These are phyloP conservation scores for Littorina saxatilis DNA, from an alignment of 1,140 invertebrate species.

Conservation along the genomic window DNA sequence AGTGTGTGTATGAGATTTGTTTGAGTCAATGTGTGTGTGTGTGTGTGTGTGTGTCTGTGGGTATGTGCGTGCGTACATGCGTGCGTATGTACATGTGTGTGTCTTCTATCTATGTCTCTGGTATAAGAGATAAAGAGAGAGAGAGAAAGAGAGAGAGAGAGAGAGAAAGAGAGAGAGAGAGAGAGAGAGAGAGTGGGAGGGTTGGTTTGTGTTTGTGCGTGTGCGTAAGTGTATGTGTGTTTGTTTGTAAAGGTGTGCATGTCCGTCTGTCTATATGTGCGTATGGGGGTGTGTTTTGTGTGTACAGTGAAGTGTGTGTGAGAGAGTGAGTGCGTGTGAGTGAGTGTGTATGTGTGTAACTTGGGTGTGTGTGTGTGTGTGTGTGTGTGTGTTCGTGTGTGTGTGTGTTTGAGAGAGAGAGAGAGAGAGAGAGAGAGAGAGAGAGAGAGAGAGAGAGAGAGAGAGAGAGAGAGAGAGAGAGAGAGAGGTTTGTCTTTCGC, in stretches of 20 bases:
- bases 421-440: too few species aligned
- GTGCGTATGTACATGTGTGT: slow-evolving; percentile 1
- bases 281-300: not conserved
- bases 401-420: too few species aligned
- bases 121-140: not conserved
- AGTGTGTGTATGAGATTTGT: not conserved
- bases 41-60: slow-evolving; percentile 12
- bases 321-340: not conserved
- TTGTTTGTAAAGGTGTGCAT: not conserved
- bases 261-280: not conserved
- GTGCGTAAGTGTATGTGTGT: not conserved
- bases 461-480: too few species aligned
- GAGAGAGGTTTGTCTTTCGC: too few species aligned
- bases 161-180: not conserved
- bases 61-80: slow-evolving; percentile 8
- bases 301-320: not conserved
- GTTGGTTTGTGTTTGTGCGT: not conserved
- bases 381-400: too few species aligned
- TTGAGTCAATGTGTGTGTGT: not conserved
- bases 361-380: not conserved
- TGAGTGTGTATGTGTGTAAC: too few species aligned
- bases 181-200: too few species aligned
- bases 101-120: too few species aligned
- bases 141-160: not conserved
- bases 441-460: too few species aligned